These are phyloP conservation scores for Neocrepidodera transversa DNA, from an alignment of 2,888 invertebrate genomes.

Conservation along the genomic window DNA sequence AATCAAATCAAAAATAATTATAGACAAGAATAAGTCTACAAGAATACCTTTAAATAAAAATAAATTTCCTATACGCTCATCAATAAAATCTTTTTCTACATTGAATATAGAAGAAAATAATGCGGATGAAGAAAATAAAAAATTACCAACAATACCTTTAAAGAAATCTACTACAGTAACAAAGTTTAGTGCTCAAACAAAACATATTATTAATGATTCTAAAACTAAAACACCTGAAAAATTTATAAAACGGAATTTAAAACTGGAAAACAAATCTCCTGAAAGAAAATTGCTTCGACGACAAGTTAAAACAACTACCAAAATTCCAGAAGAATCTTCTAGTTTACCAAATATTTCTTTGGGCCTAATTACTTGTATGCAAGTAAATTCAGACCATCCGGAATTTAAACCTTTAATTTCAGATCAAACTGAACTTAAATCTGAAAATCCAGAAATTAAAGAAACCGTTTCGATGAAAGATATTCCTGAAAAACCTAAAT, in stretches of 20 bases:
- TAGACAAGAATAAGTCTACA: not conserved
- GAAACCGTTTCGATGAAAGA: not conserved
- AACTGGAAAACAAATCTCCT: not conserved
- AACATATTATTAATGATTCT: not conserved
- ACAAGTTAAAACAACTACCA: not conserved
- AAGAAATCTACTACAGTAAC: not conserved
- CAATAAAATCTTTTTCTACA: not conserved
- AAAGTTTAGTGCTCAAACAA: not conserved
- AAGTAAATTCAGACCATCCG: not conserved
- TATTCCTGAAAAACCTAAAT: not conserved
- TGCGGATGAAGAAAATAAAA: not conserved
- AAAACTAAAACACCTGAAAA: not conserved
- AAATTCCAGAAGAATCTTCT: not conserved
- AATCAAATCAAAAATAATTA: not conserved
- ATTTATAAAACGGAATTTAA: not conserved
- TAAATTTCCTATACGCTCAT: not conserved
- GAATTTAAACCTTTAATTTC: not conserved
- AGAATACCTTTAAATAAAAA: constrained; percentile 5
- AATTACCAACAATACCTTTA: not conserved
- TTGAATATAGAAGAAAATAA: not conserved
- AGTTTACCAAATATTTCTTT: not conserved
- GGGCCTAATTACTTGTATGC: not conserved
- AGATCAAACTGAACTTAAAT: not conserved
- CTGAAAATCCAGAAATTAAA: not conserved
- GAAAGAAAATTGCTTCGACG: not conserved